A percentile compares a stretch with the other conserved stretches of the same genome.
These are phyloP conservation scores for Drepana falcataria DNA, from an alignment of 2,888 invertebrate genomes.

Conservation along the genomic window DNA sequence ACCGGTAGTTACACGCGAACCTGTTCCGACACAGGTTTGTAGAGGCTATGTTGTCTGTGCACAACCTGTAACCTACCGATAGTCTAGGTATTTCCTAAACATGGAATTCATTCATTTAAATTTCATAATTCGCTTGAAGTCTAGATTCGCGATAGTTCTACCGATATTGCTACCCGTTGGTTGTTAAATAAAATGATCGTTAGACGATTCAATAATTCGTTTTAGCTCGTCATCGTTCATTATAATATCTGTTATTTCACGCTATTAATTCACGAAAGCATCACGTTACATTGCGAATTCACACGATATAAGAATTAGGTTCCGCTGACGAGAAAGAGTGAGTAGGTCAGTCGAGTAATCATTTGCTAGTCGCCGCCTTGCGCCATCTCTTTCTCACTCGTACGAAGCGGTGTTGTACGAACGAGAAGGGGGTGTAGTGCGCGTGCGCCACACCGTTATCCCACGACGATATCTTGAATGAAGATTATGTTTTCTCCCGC, in stretches of 20 bases:
- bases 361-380: constrained; percentile 62
- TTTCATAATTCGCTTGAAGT: too few relatives aligned
- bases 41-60: too few relatives aligned
- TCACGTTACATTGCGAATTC: constrained; percentile 62
- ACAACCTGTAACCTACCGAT: too few relatives aligned
- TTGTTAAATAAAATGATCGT: background rate
- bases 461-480: constrained; percentile 76
- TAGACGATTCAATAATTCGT: constrained; percentile 3
- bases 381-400: constrained; percentile 35
- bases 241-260: constrained; percentile 59
- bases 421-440: constrained; percentile 30
- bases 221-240: constrained; percentile 30
- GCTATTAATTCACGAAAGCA: constrained; percentile 38
- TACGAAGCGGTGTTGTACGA: constrained; percentile 17
- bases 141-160: too few relatives aligned
- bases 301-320: constrained; percentile 75
- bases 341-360: constrained; percentile 79
- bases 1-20: too few relatives aligned
- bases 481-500: constrained; percentile 77
- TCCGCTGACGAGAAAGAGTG: constrained; percentile 79
- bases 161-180: background rate
- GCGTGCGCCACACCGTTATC: constrained; percentile 75
- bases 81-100: too few relatives aligned
- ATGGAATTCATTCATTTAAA: too few relatives aligned
- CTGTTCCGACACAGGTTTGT: too few relatives aligned